Evolutionary conservation across 2,888 invertebrate genomes (phyloP), one percentile per base, ranked within the genome.

Genomic region (Augiades crinisus): DNA sequence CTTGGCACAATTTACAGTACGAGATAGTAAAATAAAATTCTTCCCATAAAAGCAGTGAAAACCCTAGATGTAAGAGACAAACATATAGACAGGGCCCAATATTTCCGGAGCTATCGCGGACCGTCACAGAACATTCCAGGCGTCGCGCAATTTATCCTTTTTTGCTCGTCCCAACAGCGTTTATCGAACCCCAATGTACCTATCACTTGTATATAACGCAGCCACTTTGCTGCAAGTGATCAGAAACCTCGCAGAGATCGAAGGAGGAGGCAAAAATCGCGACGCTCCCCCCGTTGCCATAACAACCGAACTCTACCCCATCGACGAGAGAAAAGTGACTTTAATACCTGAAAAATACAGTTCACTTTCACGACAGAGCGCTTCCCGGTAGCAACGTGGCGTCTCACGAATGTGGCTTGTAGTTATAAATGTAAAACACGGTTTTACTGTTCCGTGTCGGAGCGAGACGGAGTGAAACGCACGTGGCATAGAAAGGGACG

Each of bases 341-440:
- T 44, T 68, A 73, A 63, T 36, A 16, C 36, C 51, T 43, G 22
- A 1, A 44, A 41, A 38, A 64, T 68, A 73, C 51, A 63, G 65
- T 62, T 53, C 50, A 60, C 38, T 60, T 59, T 66, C 12, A 13
- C 57, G 10, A 17, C 8, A 45, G 54, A 47, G 27, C 16, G 6
- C 13, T 50, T 21, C 45, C 3, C 31, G 46, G 49, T 52, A 53
- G 55, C 58, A 57, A 61, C 59, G 57, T 56, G 64, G 63, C 64
- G 62, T 34, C 61, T 64, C 64, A 68, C 68, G 70, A 73, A 72
- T 74, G 71, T 64, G 70, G 75, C 77, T 78, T 85, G 89, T 86
- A 86, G 78, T 85, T 86, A 88, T 89, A 89, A 89, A 89, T 90
- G 89, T 90, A 88, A 88, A 88, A 87, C 88, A 81, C 64, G 67